These are phyloP conservation scores for Tinea pellionella DNA, from an alignment of 2,888 invertebrate genomes.

Conservation along the genomic window DNA sequence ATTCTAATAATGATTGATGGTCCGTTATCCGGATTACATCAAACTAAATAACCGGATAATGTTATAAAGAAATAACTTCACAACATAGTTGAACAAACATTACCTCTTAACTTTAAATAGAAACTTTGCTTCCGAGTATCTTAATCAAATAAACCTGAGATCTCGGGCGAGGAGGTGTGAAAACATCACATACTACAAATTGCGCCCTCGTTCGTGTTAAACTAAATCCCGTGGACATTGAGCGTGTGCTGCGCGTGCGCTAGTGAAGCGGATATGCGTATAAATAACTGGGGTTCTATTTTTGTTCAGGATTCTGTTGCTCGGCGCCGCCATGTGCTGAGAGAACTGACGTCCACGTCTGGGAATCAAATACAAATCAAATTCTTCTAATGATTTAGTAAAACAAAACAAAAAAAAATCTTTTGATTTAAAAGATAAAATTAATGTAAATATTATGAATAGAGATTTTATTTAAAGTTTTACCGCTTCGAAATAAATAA, in stretches of 20 bases:
- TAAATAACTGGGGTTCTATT: conserved; percentile 62
- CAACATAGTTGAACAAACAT: background rate
- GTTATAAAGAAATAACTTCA: background rate
- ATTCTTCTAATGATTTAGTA: conserved; percentile 31
- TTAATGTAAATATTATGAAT: background rate
- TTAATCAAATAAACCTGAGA: conserved; percentile 8
- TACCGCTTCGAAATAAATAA: background rate
- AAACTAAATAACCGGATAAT: background rate
- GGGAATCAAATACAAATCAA: conserved; percentile 45
- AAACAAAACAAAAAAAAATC: conserved; percentile 19
- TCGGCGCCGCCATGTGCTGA: conserved; percentile 58
- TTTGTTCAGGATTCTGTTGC: conserved; percentile 47
- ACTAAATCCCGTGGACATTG: background rate
- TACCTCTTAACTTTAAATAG: background rate
- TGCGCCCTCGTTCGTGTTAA: background rate
- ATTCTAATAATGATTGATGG: background rate
- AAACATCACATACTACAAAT: conserved; percentile 16
- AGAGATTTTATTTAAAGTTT: background rate
- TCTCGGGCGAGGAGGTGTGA: conserved; percentile 14
- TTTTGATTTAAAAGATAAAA: too few species aligned
- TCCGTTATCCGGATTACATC: background rate
- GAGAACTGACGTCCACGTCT: conserved; percentile 36
- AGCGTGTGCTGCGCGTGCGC: conserved; percentile 41
- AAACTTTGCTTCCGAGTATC: background rate
- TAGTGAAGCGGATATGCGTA: conserved; percentile 53